phyloP scores from a whole-genome alignment of 2,113 vertebrate genomes.

The Orycteropus afer region DNA sequence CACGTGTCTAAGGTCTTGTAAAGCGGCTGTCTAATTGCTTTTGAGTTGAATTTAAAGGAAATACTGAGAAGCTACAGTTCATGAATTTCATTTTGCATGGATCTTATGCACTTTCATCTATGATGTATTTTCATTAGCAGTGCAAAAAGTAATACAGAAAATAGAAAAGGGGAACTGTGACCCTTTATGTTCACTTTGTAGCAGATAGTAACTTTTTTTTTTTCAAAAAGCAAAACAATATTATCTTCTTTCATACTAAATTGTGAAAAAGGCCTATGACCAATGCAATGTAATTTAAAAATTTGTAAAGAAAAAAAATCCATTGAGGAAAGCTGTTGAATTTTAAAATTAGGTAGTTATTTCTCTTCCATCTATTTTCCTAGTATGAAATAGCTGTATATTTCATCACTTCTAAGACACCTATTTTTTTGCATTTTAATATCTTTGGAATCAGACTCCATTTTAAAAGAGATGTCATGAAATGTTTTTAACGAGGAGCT shows the following conservation, averaged over 20 bases:
- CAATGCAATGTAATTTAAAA: constrained; percentile 7
- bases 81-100: constrained; percentile 27
- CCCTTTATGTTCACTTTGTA: constrained; percentile 58
- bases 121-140: constrained; percentile 60
- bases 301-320: not conserved
- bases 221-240: constrained; percentile 44
- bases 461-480: not conserved
- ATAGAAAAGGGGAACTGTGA: not conserved
- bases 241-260: not conserved
- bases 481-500: not conserved
- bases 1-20: constrained; percentile 26
- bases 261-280: constrained; percentile 11
- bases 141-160: constrained; percentile 50
- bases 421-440: not conserved
- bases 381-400: not conserved
- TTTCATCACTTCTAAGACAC: not conserved
- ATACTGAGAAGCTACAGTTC: constrained; percentile 60
- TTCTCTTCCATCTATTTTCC: not conserved
- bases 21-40: constrained; percentile 51
- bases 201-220: constrained; percentile 41
- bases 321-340: not conserved
- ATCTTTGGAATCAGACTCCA: not conserved
- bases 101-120: constrained; percentile 6
- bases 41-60: constrained; percentile 59
- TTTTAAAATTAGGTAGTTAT: constrained; percentile 66